Evolutionary conservation across 2,888 invertebrate species (phyloP).

Genomic region (Conus canariensis): DNA sequence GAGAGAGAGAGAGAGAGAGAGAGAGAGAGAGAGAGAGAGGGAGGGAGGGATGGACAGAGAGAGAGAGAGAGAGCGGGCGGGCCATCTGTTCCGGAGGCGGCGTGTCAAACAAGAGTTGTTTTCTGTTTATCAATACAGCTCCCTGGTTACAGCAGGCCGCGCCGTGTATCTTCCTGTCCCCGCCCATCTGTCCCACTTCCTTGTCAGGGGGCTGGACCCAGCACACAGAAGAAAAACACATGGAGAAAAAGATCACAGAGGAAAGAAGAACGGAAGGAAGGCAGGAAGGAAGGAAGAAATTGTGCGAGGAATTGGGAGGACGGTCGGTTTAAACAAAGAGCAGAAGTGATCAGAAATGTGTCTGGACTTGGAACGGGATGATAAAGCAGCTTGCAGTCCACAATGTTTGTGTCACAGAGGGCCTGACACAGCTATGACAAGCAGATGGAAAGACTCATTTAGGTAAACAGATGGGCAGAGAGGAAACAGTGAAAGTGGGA

Average conservation of each 20-base stretch:
- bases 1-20: no score
- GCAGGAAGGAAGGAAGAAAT: not conserved
- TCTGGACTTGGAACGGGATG: not conserved
- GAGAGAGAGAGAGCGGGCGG: not conserved
- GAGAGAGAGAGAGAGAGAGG: no score
- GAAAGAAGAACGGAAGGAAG: not conserved
- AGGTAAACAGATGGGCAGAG: not conserved
- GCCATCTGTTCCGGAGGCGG: not conserved
- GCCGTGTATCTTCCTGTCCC: not conserved
- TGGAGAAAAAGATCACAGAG: not conserved
- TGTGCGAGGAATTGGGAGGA: no score
- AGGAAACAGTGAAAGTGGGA: not conserved
- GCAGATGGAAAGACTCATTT: no score
- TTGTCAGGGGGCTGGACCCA: not conserved
- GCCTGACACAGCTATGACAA: not conserved
- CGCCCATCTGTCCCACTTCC: not conserved
- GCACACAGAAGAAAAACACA: not conserved
- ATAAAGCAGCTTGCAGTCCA: no score
- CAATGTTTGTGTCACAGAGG: no score
- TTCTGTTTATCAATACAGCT: not conserved
- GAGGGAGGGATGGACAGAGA: not conserved
- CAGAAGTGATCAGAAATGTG: not conserved
- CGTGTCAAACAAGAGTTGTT: conserved; percentile 10
- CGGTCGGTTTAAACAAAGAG: no score
- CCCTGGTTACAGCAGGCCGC: not conserved